Conservation (phyloP, 2,888 invertebrate species). For the Eristalis tenax region DNA sequence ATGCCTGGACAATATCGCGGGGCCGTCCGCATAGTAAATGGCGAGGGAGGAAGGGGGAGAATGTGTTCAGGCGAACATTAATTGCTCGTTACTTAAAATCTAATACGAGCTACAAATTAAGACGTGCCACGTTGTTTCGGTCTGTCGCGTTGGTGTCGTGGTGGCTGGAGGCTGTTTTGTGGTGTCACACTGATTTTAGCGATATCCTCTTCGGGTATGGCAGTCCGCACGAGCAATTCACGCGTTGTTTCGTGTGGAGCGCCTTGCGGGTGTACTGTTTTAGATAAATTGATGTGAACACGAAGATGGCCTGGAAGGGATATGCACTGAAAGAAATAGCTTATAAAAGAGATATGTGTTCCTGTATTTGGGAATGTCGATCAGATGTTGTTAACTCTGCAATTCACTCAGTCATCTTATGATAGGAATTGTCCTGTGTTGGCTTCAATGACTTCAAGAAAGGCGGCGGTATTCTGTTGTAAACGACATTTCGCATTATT, state of each 20-base stretch:
- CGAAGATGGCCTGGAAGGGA: slow-evolving; percentile 15
- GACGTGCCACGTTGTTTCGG: slow-evolving; percentile 74
- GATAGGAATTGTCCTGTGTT: too few relatives aligned
- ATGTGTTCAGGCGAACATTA: slow-evolving; percentile 79
- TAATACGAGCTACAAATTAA: slow-evolving; percentile 81
- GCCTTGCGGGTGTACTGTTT: slow-evolving; percentile 62
- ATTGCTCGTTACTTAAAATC: slow-evolving; percentile 82
- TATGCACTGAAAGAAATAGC: slow-evolving; percentile 50
- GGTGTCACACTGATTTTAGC: slow-evolving; percentile 66
- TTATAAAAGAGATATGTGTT: too few relatives aligned
- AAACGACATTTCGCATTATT: too few relatives aligned
- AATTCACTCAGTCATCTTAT: too few relatives aligned
- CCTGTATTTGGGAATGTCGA: too few relatives aligned
- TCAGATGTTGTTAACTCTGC: too few relatives aligned
- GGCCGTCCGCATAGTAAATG: slow-evolving; percentile 20
- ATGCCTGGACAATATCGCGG: slow-evolving; percentile 38
- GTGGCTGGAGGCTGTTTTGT: slow-evolving; percentile 41
- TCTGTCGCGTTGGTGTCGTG: slow-evolving; percentile 15
- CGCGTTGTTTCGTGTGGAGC: slow-evolving; percentile 56
- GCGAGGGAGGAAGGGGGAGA: slow-evolving; percentile 35
- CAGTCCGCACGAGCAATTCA: slow-evolving; percentile 43
- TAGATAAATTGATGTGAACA: slow-evolving; percentile 60
- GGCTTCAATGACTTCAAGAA: too few relatives aligned
- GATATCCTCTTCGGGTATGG: slow-evolving; percentile 22
- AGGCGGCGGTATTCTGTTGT: too few relatives aligned